phyloP scores from a whole-genome alignment of 1,140 invertebrate species.

The Papilio polytes region DNA sequence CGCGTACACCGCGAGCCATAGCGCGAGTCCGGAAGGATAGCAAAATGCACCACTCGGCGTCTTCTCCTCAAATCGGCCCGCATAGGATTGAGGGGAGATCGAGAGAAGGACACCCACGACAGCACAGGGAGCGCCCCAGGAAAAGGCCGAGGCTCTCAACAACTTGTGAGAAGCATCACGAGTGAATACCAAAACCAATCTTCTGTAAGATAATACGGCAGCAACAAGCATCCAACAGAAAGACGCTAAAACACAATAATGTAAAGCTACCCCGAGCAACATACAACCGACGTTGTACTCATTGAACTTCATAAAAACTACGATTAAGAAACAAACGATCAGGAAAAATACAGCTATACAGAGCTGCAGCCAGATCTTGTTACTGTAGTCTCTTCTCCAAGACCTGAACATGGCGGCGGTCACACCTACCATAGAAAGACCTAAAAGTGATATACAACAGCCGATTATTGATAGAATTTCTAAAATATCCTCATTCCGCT shows the following conservation, averaged over 20 bases:
- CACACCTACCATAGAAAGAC: slow-evolving; percentile 71
- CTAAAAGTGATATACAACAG: slow-evolving; percentile 77
- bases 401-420: slow-evolving; percentile 77
- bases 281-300: slow-evolving; percentile 67
- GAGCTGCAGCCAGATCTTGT: slow-evolving; percentile 82
- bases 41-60: slow-evolving; percentile 70
- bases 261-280: slow-evolving; percentile 67
- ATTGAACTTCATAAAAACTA: slow-evolving; percentile 66
- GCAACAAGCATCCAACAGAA: slow-evolving; percentile 84
- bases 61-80: slow-evolving; percentile 66
- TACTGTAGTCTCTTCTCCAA: slow-evolving; percentile 81
- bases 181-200: slow-evolving; percentile 78
- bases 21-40: slow-evolving; percentile 74
- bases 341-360: slow-evolving; percentile 75
- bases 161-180: slow-evolving; percentile 79
- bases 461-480: slow-evolving; percentile 76
- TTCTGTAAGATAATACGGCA: slow-evolving; percentile 78
- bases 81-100: slow-evolving; percentile 69
- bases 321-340: slow-evolving; percentile 68
- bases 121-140: slow-evolving; percentile 74
- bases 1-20: slow-evolving; percentile 79
- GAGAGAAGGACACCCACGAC: slow-evolving; percentile 74
- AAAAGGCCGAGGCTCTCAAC: slow-evolving; percentile 75
- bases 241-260: slow-evolving; percentile 56
- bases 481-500: slow-evolving; percentile 62